Percentiles rank a stretch among this genome's conserved stretches.
These are phyloP conservation scores for Leptodirus hochenwartii DNA, from an alignment of 2,888 invertebrate species.

Conservation along the genomic window DNA sequence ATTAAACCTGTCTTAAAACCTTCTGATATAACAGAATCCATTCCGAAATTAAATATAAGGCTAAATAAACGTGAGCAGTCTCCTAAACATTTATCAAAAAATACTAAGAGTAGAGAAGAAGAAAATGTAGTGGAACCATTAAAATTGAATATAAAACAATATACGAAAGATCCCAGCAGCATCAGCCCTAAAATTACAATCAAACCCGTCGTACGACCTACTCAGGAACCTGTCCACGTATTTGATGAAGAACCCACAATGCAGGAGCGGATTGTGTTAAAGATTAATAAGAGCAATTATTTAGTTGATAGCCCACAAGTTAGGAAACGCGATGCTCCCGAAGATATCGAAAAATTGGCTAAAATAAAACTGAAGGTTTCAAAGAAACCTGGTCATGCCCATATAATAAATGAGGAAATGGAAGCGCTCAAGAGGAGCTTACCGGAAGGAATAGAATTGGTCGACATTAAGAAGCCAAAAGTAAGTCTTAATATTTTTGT, in stretches of 20 bases:
- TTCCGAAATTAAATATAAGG: too few relatives aligned
- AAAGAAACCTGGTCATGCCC: constrained; percentile 26
- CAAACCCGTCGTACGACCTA: constrained; percentile 16
- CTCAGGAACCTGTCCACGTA: constrained; percentile 16
- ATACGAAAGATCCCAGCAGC: constrained; percentile 16
- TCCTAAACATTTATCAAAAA: too few relatives aligned
- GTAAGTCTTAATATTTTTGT: too few relatives aligned
- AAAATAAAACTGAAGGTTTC: constrained; percentile 36
- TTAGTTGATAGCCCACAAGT: constrained; percentile 18
- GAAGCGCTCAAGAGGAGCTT: constrained; percentile 1
- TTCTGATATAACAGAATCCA: too few relatives aligned
- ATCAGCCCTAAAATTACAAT: constrained; percentile 17
- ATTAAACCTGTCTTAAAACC: constrained; percentile 35
- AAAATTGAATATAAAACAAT: constrained; percentile 31
- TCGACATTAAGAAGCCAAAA: too few relatives aligned
- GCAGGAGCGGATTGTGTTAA: constrained; percentile 36
- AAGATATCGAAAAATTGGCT: constrained; percentile 26
- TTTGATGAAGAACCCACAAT: constrained; percentile 22
- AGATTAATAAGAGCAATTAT: constrained; percentile 38
- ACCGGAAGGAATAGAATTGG: too few relatives aligned
- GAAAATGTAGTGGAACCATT: constrained; percentile 16
- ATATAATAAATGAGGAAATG: constrained; percentile 18
- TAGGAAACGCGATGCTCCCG: too few relatives aligned
- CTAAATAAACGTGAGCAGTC: too few relatives aligned
- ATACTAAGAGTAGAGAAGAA: constrained; percentile 28